These are phyloP conservation scores for Procavia capensis DNA, from an alignment of 2,113 vertebrate species.

Conservation along the genomic window DNA sequence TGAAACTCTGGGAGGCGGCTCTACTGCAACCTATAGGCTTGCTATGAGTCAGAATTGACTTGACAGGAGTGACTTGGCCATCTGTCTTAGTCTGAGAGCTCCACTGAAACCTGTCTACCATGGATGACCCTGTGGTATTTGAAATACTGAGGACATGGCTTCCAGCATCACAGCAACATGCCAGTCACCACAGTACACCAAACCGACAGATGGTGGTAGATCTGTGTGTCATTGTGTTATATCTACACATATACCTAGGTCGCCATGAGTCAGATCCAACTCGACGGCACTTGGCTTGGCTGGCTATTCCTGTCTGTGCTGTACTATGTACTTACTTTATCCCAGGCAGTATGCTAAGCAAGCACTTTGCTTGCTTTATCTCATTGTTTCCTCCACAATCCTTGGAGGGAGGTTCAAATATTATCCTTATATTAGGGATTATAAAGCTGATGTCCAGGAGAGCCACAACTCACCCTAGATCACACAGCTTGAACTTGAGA, in stretches of 20 bases:
- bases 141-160: neutral
- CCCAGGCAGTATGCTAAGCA: neutral
- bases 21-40: no score
- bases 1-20: no score
- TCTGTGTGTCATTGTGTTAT: neutral
- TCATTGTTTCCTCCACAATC: neutral
- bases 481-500: neutral
- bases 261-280: no score
- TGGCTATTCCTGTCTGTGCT: neutral
- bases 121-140: neutral
- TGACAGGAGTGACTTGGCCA: no score
- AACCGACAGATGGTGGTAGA: no score
- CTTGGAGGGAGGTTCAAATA: neutral
- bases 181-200: no score
- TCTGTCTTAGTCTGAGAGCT: neutral
- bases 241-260: neutral
- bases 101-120: neutral
- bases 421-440: neutral
- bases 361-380: neutral
- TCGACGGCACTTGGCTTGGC: no score
- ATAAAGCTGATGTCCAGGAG: neutral
- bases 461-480: neutral
- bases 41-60: no score
- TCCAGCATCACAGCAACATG: no score
- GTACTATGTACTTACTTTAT: neutral